Evolutionary conservation across 2,888 invertebrate species (phyloP).

Genomic region (Cenopis cana): DNA sequence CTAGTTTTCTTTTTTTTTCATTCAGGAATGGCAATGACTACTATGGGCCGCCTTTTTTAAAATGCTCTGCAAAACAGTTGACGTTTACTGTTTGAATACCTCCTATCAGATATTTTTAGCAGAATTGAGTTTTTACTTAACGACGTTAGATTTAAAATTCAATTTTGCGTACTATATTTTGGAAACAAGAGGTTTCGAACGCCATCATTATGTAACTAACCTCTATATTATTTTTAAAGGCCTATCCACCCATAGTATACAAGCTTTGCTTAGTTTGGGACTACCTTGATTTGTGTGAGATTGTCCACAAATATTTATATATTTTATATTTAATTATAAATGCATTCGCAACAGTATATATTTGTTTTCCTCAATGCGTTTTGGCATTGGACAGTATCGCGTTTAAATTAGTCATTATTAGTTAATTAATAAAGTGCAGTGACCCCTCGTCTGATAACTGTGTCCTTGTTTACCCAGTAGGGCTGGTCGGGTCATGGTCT

Average conservation of each 20-base stretch:
- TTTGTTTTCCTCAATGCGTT: conserved; percentile 24
- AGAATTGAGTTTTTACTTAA: neutral
- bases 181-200: neutral
- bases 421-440: conserved; percentile 9
- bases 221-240: no score
- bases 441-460: conserved; percentile 3
- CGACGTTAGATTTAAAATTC: neutral
- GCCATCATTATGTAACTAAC: neutral
- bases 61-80: neutral
- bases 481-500: conserved; percentile 9
- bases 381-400: conserved; percentile 30
- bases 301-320: no score
- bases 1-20: no score
- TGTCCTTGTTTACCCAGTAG: conserved; percentile 15
- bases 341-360: conserved; percentile 2
- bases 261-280: no score
- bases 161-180: neutral
- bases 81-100: neutral
- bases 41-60: neutral
- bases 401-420: conserved; percentile 30
- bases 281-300: no score
- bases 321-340: no score
- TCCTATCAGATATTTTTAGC: neutral
- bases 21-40: neutral
- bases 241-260: no score